Evolutionary conservation across 1,140 invertebrate species (phyloP), one percentile per base, ranked within the genome.

Genomic region (Propsilocerus akamusi): DNA sequence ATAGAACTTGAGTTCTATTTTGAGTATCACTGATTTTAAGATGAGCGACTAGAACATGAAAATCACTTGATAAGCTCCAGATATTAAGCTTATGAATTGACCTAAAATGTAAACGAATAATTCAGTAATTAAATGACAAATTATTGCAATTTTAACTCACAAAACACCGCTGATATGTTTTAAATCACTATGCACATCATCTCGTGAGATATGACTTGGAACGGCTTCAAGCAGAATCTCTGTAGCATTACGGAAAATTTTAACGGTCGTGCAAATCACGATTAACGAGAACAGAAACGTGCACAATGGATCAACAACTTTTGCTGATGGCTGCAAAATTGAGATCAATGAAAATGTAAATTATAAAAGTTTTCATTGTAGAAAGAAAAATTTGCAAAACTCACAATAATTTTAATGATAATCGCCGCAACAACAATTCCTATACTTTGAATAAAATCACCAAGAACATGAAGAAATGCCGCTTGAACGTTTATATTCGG

Each of bases 381-480:
- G n/a, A n/a, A n/a, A n/a, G n/a, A n/a, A n/a, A n/a, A n/a, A 11
- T 12, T 26, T 49, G 2, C 7, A 55, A 25, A 10, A 70, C 76
- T 76, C 65, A 86, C 84, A 65, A 75, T 79, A 60, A 85, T 79
- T 65, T 85, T 86, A 51, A 92, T 91, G 48, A 91, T 70, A 26
- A 90, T 58, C 4, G 87, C 82, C 10, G 89, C 86, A 26, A 87
- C 67, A 54, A 93, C 73, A 12, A 93, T 87, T 0, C 89, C 89
- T 49, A 89, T 66, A 65, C 83, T 90, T 67, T 95, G 91, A 49
- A 94, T 76, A 37, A 95, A 73, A 68, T 95, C 91, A 0, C 90
- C 91, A 49, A 95, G 70, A 17, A 94, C 88, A 64, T 95, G 91
- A 54, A 95, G 88, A 53, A 91, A 80, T 1, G 91, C 91, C 0